These are phyloP conservation scores for Coremacera marginata DNA, from an alignment of 2,888 invertebrate species.

Conservation along the genomic window DNA sequence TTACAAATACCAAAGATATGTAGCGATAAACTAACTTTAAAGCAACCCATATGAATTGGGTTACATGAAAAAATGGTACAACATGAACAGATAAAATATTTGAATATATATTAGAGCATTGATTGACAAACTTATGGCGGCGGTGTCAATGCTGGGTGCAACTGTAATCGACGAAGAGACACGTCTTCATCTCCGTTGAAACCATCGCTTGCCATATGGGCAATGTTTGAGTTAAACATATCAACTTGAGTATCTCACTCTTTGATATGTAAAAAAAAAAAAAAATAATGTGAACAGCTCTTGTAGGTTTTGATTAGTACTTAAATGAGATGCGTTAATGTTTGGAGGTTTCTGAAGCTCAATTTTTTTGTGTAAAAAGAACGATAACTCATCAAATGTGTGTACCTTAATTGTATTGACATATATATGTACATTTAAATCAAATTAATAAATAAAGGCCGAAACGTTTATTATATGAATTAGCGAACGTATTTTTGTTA, in stretches of 20 bases:
- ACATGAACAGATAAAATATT: no score
- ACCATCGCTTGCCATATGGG: background rate
- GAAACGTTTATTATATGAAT: background rate
- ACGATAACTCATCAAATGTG: slow-evolving; percentile 14
- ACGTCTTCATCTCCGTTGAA: no score
- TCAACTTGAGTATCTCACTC: background rate
- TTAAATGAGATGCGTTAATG: background rate
- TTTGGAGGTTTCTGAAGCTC: slow-evolving; percentile 21
- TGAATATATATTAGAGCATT: no score
- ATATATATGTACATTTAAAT: background rate
- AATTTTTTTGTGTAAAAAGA: background rate
- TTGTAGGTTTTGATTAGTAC: background rate
- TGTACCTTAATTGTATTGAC: slow-evolving; percentile 28
- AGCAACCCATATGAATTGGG: slow-evolving; percentile 41
- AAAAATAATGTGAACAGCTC: background rate
- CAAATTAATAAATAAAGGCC: background rate
- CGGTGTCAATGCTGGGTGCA: no score
- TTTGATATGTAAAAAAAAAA: no score
- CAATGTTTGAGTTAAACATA: background rate
- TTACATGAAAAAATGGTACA: background rate
- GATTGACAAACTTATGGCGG: no score
- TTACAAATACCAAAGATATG: no score
- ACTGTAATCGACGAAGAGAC: no score
- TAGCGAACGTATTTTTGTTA: background rate
- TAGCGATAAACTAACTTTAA: slow-evolving; percentile 23